phyloP scores from a whole-genome alignment of 2,113 vertebrate genomes.

The Perca flavescens region DNA sequence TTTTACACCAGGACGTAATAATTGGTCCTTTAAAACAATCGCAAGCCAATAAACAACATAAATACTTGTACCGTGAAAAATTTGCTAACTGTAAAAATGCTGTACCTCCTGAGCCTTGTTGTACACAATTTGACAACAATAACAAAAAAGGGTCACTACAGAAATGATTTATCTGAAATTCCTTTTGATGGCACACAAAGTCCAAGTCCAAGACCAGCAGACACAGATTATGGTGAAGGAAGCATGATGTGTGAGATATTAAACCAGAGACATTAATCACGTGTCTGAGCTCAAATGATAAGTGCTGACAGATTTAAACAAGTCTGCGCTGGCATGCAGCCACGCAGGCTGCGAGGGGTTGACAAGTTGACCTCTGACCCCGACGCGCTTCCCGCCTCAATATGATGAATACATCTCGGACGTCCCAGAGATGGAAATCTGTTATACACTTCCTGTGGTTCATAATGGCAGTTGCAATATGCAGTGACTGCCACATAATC shows the following conservation, averaged over 20 bases:
- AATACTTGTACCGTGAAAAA: not conserved
- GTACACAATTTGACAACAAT: not conserved
- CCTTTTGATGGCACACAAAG: not conserved
- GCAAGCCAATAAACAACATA: conserved; percentile 1
- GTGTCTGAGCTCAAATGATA: conserved; percentile 47
- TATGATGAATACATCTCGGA: conserved; percentile 59
- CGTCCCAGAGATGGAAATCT: conserved; percentile 48
- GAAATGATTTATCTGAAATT: not conserved
- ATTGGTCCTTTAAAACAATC: not conserved
- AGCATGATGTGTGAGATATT: conserved; percentile 6
- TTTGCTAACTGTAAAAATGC: not conserved
- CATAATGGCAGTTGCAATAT: conserved; percentile 47
- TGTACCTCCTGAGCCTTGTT: not conserved
- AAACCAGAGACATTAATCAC: conserved; percentile 54
- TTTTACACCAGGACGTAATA: not conserved
- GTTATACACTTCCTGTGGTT: conserved; percentile 29
- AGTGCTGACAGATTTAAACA: conserved; percentile 56
- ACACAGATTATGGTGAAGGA: conserved; percentile 16
- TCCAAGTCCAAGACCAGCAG: not conserved
- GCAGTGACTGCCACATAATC: conserved; percentile 49
- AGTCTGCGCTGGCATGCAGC: conserved; percentile 12
- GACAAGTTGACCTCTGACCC: conserved; percentile 74
- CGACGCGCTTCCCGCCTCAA: conserved; percentile 1
- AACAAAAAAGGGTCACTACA: not conserved
- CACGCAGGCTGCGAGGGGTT: conserved; percentile 41